Conservation (phyloP, 2,797 vertebrate species). For the Anguilla anguilla region DNA sequence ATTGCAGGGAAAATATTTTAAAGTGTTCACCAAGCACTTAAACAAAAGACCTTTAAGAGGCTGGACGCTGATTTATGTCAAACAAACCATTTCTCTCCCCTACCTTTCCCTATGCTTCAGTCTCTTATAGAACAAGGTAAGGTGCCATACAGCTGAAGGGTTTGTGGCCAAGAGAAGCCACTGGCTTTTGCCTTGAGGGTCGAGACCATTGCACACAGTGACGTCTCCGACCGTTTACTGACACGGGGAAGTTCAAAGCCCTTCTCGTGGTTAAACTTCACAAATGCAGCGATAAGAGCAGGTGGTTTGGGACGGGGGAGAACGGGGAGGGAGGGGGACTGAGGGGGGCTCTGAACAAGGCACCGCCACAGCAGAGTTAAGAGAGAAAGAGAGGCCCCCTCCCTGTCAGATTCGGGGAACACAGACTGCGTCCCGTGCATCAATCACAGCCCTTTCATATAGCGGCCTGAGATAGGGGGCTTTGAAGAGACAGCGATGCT, state of each 20-base stretch:
- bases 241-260: not conserved
- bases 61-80: not conserved
- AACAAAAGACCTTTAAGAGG: not conserved
- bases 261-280: not conserved
- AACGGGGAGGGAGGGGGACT: not conserved
- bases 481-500: not conserved
- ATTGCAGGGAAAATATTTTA: not conserved
- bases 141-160: not conserved
- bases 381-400: not conserved
- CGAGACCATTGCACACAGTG: not conserved
- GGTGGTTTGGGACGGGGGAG: not conserved
- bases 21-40: not conserved
- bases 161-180: not conserved
- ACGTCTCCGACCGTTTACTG: not conserved
- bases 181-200: not conserved
- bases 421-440: not conserved
- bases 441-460: slow-evolving; percentile 9
- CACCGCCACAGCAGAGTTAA: not conserved
- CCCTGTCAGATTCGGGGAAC: not conserved
- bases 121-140: not conserved
- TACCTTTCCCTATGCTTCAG: not conserved
- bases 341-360: not conserved
- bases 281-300: not conserved
- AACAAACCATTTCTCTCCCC: not conserved
- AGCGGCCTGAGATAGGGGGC: not conserved